Evolutionary conservation across 2,797 vertebrate species (phyloP).

Genomic region (Mormyrops boulengeri): DNA sequence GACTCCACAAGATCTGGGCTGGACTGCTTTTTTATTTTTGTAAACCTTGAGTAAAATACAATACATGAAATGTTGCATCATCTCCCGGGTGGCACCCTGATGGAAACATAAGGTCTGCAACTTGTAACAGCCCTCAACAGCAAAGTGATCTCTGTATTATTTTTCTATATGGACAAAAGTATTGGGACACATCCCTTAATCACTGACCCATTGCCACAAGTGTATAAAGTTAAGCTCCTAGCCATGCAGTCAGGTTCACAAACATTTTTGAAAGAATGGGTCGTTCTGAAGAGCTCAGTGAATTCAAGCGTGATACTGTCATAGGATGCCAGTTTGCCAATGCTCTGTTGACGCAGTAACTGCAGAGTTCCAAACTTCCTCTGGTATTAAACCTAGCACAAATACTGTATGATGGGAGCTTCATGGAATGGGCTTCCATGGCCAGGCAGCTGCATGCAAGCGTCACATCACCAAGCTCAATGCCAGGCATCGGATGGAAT

Average conservation of each 20-base stretch:
- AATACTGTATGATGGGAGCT: background rate
- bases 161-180: slow-evolving; percentile 2
- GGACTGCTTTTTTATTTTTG: background rate
- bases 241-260: background rate
- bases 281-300: background rate
- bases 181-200: slow-evolving; percentile 9
- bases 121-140: slow-evolving; percentile 14
- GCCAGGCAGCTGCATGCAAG: background rate
- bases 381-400: background rate
- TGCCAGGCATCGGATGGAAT: background rate
- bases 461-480: background rate
- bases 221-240: background rate
- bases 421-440: background rate
- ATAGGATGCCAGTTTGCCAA: background rate
- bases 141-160: slow-evolving; percentile 21
- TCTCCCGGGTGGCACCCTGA: slow-evolving; percentile 5
- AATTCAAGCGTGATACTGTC: background rate
- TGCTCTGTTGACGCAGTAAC: background rate
- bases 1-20: slow-evolving; percentile 36
- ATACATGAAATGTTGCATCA: background rate
- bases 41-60: slow-evolving; percentile 11
- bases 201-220: slow-evolving; percentile 5
- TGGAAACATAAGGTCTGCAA: slow-evolving; percentile 20
- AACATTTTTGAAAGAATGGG: background rate
- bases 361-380: background rate